Base-by-base conservation (phyloP, 2,888 invertebrate genomes). In the Eilema sororculum region DNA sequence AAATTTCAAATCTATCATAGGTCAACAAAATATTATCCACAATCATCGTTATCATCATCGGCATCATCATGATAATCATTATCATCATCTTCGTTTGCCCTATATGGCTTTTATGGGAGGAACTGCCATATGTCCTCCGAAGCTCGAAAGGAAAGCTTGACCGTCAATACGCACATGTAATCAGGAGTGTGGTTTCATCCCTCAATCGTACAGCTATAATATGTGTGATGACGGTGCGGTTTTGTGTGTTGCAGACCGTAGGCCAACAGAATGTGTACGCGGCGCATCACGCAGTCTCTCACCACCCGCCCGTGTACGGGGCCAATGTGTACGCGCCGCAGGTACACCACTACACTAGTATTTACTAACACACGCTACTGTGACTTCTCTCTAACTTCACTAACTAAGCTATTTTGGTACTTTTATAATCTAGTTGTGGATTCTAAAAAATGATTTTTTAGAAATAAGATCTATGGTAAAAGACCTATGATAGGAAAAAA, bases 261-360 rank as follows among this genome's bases (percentile, higher is more conserved):
- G 73, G 81, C 0, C 82, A 82, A 66, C 89, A 88, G 81, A 90
- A 88, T 69, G 88, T 91, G 75, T 92, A 93, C 87, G 83, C 89
- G 87, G 82, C 89, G 16, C 92, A 90, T 65, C 92, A 92, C 79
- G 88, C 90, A 0, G 91, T 88, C 46, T 81, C 90, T 37, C 92
- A 92, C 71, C 93, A 89, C 57, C 91, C 93, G 73, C 90, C 91
- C 0, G 90, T 93, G 0, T 94, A 93, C 87, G 87, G 88, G 1
- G 89, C 91, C 60, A 91, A 89, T 67, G 92, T 93, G 2, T 94
- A 93, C 76, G 91, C 93, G 68, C 91, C 90, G 25, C 93, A 93
- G 89, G 93, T 93, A 68, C 67, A 58, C 78, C 22, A 52, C 25
- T 41, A 20, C 25, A 52, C 64, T 52, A 52, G 41, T 28, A 46